A percentile compares a stretch with the other conserved stretches of the same genome.
Conservation (phyloP, 53 echinoderm and acorn worm species). For the Glandiceps talaboti region DNA sequence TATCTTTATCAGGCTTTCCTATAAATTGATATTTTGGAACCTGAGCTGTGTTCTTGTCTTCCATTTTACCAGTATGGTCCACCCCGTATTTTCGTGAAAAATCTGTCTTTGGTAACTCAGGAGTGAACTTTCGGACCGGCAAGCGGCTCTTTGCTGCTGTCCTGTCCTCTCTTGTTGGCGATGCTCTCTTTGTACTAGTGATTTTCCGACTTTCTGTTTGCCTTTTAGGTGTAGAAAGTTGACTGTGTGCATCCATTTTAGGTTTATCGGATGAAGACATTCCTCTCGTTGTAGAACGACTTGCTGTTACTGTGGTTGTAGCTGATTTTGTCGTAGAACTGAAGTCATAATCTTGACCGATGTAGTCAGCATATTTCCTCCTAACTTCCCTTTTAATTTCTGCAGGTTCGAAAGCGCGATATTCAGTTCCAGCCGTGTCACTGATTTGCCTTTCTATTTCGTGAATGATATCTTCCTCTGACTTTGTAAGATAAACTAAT, state of each 20-base stretch:
- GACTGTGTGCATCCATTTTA: not conserved
- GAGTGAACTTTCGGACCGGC: not conserved
- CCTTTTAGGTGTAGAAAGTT: not conserved
- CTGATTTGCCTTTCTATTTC: slow-evolving; percentile 93
- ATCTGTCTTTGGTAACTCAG: not conserved
- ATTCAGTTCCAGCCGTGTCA: slow-evolving; percentile 74
- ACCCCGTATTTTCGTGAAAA: not conserved
- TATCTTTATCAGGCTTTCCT: not conserved
- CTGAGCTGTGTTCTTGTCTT: not conserved
- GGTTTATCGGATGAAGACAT: not conserved
- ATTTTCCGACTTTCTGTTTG: not conserved
- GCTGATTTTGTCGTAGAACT: not conserved
- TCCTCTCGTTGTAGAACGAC: not conserved
- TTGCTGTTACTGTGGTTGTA: not conserved
- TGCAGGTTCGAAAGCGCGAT: slow-evolving; percentile 66
- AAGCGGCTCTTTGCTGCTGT: not conserved
- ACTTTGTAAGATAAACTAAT: slow-evolving; percentile 46
- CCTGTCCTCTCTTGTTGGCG: not conserved
- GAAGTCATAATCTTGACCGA: not conserved
- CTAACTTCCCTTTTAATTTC: slow-evolving; percentile 65
- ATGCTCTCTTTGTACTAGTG: not conserved
- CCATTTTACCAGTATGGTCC: not conserved
- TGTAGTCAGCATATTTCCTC: slow-evolving; percentile 30
- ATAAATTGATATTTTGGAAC: not conserved
- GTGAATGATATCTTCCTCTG: slow-evolving; percentile 86